Conservation (phyloP, 2,113 vertebrate genomes). For the Eira barbara region DNA sequence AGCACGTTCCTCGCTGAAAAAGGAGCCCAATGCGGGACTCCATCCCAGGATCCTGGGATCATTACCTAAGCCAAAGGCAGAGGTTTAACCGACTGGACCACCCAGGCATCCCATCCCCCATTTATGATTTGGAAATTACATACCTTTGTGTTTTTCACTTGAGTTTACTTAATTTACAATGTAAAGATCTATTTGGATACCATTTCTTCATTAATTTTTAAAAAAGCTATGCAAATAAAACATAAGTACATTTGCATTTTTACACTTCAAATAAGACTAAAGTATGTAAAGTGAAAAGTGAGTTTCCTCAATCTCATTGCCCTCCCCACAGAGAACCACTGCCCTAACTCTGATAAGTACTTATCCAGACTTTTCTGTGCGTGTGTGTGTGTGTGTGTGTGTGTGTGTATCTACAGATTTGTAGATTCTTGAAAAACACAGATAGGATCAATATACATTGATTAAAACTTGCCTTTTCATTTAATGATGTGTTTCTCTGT, state of each 20-base stretch:
- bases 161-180: slow-evolving; percentile 8
- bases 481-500: not conserved
- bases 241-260: slow-evolving; percentile 2
- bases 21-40: not conserved
- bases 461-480: not conserved
- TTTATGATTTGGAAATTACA: not conserved
- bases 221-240: slow-evolving; percentile 20
- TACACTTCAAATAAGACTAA: not conserved
- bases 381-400: not conserved
- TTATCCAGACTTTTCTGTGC: not conserved
- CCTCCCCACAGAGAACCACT: not conserved
- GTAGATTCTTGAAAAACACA: not conserved
- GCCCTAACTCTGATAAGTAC: accelerated
- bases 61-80: not conserved
- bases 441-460: not conserved
- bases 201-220: not conserved
- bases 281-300: not conserved
- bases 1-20: not conserved
- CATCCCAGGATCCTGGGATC: not conserved
- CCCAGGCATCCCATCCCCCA: not conserved
- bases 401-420: not conserved
- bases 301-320: not conserved
- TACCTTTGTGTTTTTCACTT: not conserved
- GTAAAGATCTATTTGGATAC: not conserved
- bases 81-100: not conserved